These are phyloP conservation scores for Champsocephalus esox DNA, from an alignment of 2,797 vertebrate genomes.

Conservation along the genomic window DNA sequence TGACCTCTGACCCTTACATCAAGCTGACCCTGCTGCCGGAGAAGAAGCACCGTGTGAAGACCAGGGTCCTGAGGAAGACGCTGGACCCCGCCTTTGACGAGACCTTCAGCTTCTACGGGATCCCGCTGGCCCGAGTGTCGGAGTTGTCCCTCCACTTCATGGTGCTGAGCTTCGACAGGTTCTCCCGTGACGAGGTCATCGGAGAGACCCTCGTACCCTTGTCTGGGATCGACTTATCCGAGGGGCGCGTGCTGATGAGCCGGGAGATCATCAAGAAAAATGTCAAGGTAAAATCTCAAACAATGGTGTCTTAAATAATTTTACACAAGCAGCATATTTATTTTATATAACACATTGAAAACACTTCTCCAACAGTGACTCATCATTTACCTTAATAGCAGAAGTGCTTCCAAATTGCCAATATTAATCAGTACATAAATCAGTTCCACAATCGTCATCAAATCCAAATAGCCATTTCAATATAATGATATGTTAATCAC, in stretches of 20 bases:
- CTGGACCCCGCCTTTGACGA: constrained; percentile 97
- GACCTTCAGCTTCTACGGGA: constrained; percentile 98
- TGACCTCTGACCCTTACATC: constrained; percentile 99
- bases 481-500: neutral
- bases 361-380: constrained; percentile 10
- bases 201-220: constrained; percentile 96
- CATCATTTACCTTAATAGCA: constrained; percentile 16
- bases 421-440: constrained; percentile 16
- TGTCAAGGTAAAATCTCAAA: constrained; percentile 88
- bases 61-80: constrained; percentile 96
- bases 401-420: neutral
- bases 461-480: constrained; percentile 22
- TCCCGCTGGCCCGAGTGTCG: constrained; percentile 90
- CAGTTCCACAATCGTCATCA: neutral
- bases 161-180: constrained; percentile 96
- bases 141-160: constrained; percentile 95
- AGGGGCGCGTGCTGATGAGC: constrained; percentile 93
- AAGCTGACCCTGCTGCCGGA: constrained; percentile 98
- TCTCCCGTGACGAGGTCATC: constrained; percentile 96
- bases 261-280: constrained; percentile 97
- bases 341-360: neutral
- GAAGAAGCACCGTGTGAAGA: constrained; percentile 99
- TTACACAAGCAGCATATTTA: neutral
- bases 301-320: neutral
- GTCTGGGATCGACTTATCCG: constrained; percentile 90